Conservation (phyloP, 2,113 vertebrate genomes). For the Sphaerodactylus townsendi region DNA sequence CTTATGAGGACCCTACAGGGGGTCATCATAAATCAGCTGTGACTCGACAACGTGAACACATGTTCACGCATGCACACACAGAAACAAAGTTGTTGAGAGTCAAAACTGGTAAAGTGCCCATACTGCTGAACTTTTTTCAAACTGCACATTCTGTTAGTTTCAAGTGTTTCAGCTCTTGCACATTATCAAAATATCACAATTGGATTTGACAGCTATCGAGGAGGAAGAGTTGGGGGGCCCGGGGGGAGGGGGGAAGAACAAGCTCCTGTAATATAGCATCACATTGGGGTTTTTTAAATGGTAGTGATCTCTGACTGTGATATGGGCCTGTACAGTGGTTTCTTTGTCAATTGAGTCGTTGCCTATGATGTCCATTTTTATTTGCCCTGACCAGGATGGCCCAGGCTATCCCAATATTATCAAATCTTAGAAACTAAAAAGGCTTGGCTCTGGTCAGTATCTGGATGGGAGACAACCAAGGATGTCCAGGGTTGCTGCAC, state of each 20-base stretch:
- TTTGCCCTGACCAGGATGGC: neutral
- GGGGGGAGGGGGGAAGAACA: neutral
- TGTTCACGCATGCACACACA: too few relatives aligned
- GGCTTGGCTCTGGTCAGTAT: too few relatives aligned
- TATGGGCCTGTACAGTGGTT: neutral
- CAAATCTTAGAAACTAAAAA: too few relatives aligned
- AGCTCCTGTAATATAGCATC: neutral
- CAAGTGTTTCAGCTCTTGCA: conserved; percentile 26
- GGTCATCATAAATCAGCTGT: too few relatives aligned
- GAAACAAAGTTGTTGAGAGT: too few relatives aligned
- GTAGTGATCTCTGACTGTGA: neutral
- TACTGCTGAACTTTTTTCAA: conserved; percentile 28
- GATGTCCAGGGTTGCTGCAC: too few relatives aligned
- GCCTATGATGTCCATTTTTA: neutral
- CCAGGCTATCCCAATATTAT: too few relatives aligned
- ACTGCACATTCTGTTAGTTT: conserved; percentile 32
- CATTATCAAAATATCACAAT: conserved; percentile 43
- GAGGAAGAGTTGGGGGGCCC: neutral
- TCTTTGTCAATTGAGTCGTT: neutral
- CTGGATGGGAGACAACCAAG: too few relatives aligned
- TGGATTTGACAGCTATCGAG: conserved; percentile 28
- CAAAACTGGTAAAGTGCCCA: neutral
- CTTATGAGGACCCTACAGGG: too few relatives aligned
- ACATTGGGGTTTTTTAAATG: neutral
- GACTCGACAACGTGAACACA: too few relatives aligned